Conservation (phyloP, 2,113 vertebrate species). For the Arizona elegans region DNA sequence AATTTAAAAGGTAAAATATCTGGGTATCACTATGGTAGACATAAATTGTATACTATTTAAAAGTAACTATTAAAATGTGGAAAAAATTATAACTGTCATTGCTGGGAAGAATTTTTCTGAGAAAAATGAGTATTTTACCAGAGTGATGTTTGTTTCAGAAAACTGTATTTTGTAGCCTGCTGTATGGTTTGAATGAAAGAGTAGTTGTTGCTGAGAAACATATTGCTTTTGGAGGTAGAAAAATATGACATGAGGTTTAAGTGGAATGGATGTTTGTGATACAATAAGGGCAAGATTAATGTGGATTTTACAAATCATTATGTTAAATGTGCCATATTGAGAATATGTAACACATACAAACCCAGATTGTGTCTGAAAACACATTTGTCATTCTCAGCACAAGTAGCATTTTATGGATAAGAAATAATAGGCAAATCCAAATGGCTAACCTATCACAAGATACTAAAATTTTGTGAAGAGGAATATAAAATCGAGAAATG, state of each 20-base stretch:
- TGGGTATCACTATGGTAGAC: background rate
- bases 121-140: background rate
- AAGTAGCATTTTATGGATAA: background rate
- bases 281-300: background rate
- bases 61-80: background rate
- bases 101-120: background rate
- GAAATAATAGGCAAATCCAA: background rate
- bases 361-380: background rate
- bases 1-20: background rate
- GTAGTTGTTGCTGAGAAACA: background rate
- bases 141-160: background rate
- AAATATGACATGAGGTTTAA: background rate
- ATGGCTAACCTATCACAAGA: background rate
- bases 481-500: background rate
- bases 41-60: background rate
- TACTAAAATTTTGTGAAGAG: background rate
- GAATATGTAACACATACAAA: background rate
- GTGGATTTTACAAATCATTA: background rate
- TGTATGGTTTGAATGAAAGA: background rate
- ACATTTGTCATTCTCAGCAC: background rate
- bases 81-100: background rate
- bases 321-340: background rate
- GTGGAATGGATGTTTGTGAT: background rate
- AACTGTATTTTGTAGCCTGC: background rate
- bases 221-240: background rate